Evolutionary conservation across 2,888 invertebrate species (phyloP).

Genomic region (Nezara viridula): DNA sequence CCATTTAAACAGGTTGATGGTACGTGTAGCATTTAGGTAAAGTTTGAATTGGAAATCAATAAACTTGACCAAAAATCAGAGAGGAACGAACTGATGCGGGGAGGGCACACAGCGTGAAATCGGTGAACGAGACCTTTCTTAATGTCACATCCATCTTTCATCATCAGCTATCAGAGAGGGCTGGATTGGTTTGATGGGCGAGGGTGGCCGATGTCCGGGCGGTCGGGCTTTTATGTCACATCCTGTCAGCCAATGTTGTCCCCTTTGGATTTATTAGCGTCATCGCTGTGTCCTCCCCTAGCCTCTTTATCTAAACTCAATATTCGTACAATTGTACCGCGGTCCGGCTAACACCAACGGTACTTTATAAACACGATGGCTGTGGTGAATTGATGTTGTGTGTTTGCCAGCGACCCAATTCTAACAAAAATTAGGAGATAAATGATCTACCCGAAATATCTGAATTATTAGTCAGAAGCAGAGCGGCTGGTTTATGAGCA

Average conservation of each 20-base stretch:
- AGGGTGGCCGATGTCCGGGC: not conserved
- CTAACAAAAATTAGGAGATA: not conserved
- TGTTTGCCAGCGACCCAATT: not conserved
- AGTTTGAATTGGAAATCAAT: not conserved
- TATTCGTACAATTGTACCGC: conserved; percentile 14
- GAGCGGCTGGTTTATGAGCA: not conserved
- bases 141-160: conserved; percentile 23
- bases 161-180: conserved; percentile 21
- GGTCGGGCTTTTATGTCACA: conserved; percentile 3
- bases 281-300: conserved; percentile 19
- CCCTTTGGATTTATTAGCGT: conserved; percentile 33
- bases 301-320: conserved; percentile 21
- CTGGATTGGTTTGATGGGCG: not conserved
- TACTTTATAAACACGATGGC: conserved; percentile 35
- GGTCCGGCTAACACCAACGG: not conserved
- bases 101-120: not conserved
- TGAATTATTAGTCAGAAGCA: not conserved
- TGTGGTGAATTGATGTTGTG: conserved; percentile 19
- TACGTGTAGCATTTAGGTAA: not conserved
- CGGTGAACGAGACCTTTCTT: not conserved
- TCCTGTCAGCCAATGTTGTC: conserved; percentile 18
- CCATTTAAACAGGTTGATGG: no score
- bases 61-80: not conserved
- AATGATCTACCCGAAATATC: not conserved
- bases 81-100: not conserved